Evolutionary conservation across 2,113 vertebrate genomes (phyloP), one percentile per base, ranked within the genome.

Genomic region (Xenopus laevis): DNA sequence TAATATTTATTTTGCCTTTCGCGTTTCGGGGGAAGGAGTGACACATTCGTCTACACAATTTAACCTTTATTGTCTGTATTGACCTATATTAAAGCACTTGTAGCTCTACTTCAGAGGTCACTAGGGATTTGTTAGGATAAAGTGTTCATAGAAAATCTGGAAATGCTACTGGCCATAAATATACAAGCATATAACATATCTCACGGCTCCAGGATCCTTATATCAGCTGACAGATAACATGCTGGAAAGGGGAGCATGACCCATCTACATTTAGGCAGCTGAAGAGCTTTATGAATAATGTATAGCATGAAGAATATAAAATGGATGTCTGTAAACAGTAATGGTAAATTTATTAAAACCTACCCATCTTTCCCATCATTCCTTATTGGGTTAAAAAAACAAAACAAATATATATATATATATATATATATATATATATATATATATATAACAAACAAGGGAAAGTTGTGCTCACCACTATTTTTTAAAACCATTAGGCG

Each of bases 61-160:
- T 60, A 60, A 60, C 58, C 58, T 60, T 60, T 60, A 60, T 58
- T 58, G 55, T 58, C 55, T 17, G 18, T 18, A 58, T 27, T 23
- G 58, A 60, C 58, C 58, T 60, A 27, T 13, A 21, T 60, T 60
- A 23, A 60, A 60, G 18, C 58, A 60, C 58, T 60, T 60, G 58
- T 23, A 23, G 58, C 18, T 60, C 20, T 23, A 60, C 58, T 60
- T 23, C 21, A 60, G 21, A 27, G 58, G 58, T 60, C 21, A 60
- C 18, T 13, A 27, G 58, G 58, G 58, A 60, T 60, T 60, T 60
- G 18, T 60, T 60, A 27, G 58, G 1, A 23, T 60, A 60, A 60
- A 60, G 58, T 23, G 20, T 60, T 60, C 13, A 23, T 21, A 55
- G 4, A 60, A 16, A 60, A 13, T 20, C 58, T 23, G 10, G 11